These are phyloP conservation scores for Macquaria australasica DNA, from an alignment of 2,113 vertebrate species.

Conservation along the genomic window DNA sequence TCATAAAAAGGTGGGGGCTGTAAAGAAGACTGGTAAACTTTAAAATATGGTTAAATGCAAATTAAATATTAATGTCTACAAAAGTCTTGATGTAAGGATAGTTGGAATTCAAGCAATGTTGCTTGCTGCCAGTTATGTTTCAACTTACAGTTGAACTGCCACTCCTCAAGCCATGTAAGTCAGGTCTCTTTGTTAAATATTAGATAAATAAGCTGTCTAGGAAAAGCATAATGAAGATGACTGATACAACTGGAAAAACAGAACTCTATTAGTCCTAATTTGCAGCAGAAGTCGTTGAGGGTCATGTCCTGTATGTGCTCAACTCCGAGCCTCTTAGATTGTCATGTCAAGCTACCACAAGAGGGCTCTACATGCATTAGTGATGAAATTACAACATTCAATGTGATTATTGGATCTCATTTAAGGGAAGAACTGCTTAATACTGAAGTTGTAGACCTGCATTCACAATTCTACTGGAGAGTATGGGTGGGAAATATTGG, in stretches of 20 bases:
- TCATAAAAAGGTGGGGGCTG: neutral
- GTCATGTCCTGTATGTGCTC: neutral
- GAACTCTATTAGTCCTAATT: no score
- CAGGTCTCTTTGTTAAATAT: neutral
- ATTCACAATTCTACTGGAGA: neutral
- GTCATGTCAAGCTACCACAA: neutral
- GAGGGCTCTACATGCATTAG: slow-evolving; percentile 14
- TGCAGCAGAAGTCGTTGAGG: no score
- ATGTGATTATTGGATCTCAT: neutral
- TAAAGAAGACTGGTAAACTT: neutral
- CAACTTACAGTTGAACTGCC: neutral
- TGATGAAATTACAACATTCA: neutral
- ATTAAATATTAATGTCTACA: neutral
- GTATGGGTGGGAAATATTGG: neutral
- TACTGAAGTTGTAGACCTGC: neutral
- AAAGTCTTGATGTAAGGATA: neutral
- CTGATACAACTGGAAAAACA: neutral
- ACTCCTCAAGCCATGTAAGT: neutral
- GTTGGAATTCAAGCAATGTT: neutral
- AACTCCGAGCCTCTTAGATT: neutral
- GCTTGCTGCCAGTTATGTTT: neutral
- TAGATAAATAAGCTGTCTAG: neutral
- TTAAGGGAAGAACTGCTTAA: neutral
- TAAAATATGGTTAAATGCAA: neutral
- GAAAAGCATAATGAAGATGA: neutral